phyloP scores from a whole-genome alignment of 2,797 vertebrate genomes.

The Gymnodraco acuticeps region DNA sequence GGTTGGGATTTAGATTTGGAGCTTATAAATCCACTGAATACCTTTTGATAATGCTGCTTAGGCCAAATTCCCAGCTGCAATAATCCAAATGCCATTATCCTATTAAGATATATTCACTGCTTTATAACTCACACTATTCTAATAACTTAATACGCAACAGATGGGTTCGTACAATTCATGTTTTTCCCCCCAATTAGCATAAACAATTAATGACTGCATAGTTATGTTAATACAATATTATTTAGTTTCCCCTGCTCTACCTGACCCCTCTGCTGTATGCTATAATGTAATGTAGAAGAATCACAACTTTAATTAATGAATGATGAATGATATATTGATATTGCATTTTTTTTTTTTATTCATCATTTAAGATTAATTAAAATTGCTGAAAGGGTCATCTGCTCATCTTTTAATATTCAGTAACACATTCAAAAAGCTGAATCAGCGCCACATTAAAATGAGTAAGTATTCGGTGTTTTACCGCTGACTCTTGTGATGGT shows the following conservation, averaged over 20 bases:
- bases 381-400: neutral
- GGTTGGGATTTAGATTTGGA: constrained; percentile 79
- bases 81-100: constrained; percentile 82
- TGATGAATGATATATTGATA: neutral
- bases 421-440: constrained; percentile 14
- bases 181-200: constrained; percentile 69
- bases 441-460: constrained; percentile 22
- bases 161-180: constrained; percentile 41
- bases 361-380: constrained; percentile 8
- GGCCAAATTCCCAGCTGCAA: constrained; percentile 77
- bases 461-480: constrained; percentile 66
- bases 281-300: constrained; percentile 5
- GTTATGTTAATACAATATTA: constrained; percentile 41
- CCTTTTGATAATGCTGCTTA: constrained; percentile 82
- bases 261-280: constrained; percentile 31
- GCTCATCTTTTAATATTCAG: neutral
- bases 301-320: constrained; percentile 30
- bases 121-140: constrained; percentile 64
- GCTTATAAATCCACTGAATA: constrained; percentile 80
- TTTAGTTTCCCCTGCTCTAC: constrained; percentile 16
- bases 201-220: constrained; percentile 71
- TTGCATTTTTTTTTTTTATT: constrained; percentile 12
- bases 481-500: constrained; percentile 94
- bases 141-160: constrained; percentile 58
- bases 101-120: constrained; percentile 79